phyloP scores from a whole-genome alignment of 1,140 invertebrate species.

The Nasonia giraulti region DNA sequence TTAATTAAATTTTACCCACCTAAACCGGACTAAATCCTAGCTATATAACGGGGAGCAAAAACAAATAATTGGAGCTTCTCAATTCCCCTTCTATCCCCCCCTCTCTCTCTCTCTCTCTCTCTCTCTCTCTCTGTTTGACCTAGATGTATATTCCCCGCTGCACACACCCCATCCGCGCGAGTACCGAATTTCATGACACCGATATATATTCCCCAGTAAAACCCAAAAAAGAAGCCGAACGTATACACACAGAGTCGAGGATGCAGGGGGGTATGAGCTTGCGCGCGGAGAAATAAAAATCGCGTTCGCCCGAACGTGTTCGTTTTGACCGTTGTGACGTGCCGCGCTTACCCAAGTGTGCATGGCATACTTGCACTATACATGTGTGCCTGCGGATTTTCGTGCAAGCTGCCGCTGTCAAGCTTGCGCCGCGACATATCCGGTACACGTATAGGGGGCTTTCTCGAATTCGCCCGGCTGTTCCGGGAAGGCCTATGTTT shows the following conservation, averaged over 20 bases:
- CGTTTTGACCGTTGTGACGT: conserved; percentile 30
- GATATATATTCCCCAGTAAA: background rate
- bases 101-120: background rate
- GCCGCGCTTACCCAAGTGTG: conserved; percentile 14
- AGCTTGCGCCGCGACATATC: conserved; percentile 1
- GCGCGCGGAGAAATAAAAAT: background rate
- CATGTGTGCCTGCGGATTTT: background rate
- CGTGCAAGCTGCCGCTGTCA: conserved; percentile 1
- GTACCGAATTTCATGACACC: background rate
- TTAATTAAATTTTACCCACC: background rate
- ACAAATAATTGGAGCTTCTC: background rate
- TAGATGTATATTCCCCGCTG: background rate
- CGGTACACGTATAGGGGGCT: conserved; percentile 18
- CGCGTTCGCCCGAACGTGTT: background rate
- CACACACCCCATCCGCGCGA: background rate
- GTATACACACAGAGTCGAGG: background rate
- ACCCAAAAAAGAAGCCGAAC: background rate
- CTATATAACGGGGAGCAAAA: background rate
- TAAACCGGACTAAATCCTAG: background rate
- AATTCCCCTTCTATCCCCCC: background rate
- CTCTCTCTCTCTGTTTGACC: background rate
- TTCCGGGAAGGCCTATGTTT: conserved; percentile 33
- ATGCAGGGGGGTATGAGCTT: background rate
- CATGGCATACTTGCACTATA: too few relatives aligned
- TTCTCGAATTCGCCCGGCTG: background rate